Evolutionary conservation across 2,797 vertebrate genomes (phyloP).

Genomic region (Melanotaenia maccullochi): DNA sequence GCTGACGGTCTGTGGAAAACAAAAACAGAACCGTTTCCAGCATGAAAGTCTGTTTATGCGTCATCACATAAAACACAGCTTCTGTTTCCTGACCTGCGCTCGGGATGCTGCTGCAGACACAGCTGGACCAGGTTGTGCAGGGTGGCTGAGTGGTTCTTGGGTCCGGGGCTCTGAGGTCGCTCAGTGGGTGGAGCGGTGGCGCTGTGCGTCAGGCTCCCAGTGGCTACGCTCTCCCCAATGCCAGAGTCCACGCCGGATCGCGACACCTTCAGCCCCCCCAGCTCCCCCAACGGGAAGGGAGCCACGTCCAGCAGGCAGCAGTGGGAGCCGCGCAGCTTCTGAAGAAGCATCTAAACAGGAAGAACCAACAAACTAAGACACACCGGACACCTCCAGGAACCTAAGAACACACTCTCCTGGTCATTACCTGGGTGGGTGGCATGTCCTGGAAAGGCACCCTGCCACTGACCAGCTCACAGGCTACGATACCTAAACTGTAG

Average conservation of each 20-base stretch:
- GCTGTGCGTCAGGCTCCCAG: conserved; percentile 87
- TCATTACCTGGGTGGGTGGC: conserved; percentile 92
- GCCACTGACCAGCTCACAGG: conserved; percentile 95
- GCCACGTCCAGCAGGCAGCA: conserved; percentile 88
- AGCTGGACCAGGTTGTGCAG: conserved; percentile 93
- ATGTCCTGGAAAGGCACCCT: conserved; percentile 95
- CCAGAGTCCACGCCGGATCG: conserved; percentile 95
- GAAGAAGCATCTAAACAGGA: conserved; percentile 90
- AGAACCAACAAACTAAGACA: background rate
- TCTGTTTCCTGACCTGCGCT: conserved; percentile 83
- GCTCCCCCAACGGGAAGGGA: conserved; percentile 87
- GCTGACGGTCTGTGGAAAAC: conserved; percentile 90
- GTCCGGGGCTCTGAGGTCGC: conserved; percentile 87
- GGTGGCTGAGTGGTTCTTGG: conserved; percentile 93
- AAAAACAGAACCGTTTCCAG: conserved; percentile 38
- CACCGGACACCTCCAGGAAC: background rate
- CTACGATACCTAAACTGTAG: conserved; percentile 97
- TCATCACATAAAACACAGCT: no score
- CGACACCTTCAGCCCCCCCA: conserved; percentile 92
- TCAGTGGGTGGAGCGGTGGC: conserved; percentile 87
- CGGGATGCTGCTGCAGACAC: conserved; percentile 95
- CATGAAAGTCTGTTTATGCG: background rate
- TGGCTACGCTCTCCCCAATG: conserved; percentile 92
- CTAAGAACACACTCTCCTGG: background rate
- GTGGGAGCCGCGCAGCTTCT: conserved; percentile 93